Conservation (phyloP, 2,888 invertebrate species). For the Neoaliturus tenellus region DNA sequence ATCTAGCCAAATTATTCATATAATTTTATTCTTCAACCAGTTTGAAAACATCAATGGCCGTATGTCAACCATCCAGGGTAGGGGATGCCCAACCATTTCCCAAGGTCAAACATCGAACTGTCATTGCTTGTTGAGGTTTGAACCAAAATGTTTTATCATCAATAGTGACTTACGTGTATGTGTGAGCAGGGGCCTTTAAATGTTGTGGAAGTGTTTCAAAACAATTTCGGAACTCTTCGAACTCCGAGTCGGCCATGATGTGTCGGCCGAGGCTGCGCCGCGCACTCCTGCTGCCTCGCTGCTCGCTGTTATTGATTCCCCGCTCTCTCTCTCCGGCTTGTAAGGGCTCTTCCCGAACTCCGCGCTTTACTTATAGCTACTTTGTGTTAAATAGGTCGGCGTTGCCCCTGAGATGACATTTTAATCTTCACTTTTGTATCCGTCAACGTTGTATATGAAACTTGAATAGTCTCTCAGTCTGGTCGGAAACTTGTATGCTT, state of each 20-base stretch:
- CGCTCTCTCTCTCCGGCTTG: neutral
- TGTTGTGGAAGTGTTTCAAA: constrained; percentile 89
- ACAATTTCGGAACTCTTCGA: constrained; percentile 93
- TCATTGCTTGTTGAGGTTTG: neutral
- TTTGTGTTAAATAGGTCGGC: neutral
- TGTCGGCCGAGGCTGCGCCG: neutral
- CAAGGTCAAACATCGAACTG: constrained; percentile 4
- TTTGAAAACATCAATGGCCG: neutral
- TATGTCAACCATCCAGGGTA: neutral
- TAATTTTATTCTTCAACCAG: neutral
- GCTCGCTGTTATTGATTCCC: constrained; percentile 22
- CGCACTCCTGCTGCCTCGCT: neutral
- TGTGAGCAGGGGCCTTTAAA: constrained; percentile 86
- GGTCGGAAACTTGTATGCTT: too few species aligned
- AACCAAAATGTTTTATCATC: constrained; percentile 35
- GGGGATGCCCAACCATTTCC: neutral
- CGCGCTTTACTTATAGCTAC: neutral
- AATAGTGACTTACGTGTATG: constrained; percentile 88
- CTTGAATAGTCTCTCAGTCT: neutral
- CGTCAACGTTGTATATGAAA: neutral
- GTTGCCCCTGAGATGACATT: neutral
- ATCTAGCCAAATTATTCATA: neutral
- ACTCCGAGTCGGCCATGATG: constrained; percentile 97
- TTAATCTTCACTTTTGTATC: neutral
- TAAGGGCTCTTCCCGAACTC: neutral